Evolutionary conservation across 2,113 vertebrate species (phyloP).

Genomic region (Lasiurus cinereus): DNA sequence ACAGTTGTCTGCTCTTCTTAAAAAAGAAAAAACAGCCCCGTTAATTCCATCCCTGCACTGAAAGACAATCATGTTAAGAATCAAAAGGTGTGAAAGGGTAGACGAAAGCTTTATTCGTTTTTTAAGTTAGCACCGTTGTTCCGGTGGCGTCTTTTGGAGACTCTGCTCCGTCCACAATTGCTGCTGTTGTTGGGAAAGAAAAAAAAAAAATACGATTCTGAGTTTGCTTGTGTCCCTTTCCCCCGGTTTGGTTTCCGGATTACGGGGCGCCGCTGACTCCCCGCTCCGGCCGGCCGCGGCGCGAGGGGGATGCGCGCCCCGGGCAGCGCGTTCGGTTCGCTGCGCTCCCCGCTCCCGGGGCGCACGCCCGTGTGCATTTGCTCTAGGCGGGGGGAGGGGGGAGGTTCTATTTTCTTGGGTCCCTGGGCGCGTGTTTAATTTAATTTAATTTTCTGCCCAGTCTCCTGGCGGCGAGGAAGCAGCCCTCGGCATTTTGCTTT

Average conservation of each 20-base stretch:
- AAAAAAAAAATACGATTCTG: conserved; percentile 38
- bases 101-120: neutral
- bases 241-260: conserved; percentile 67
- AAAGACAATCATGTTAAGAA: conserved; percentile 49
- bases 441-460: conserved; percentile 78
- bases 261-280: conserved; percentile 49
- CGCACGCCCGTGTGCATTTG: conserved; percentile 22
- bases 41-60: neutral
- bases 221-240: conserved; percentile 24
- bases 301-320: conserved; percentile 21
- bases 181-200: conserved; percentile 54
- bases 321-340: neutral
- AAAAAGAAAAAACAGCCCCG: neutral
- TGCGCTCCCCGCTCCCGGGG: neutral
- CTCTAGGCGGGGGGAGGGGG: neutral
- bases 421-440: conserved; percentile 78
- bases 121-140: conserved; percentile 1
- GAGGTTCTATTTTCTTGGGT: conserved; percentile 67
- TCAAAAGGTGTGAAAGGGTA: neutral
- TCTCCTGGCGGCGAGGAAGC: conserved; percentile 33
- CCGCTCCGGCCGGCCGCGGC: neutral
- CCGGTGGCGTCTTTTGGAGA: conserved; percentile 31
- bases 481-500: conserved; percentile 27
- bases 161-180: conserved; percentile 22
- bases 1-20: neutral